A percentile compares a stretch with the other conserved stretches of the same genome.
These are phyloP conservation scores for Bombyx huttoni DNA, from an alignment of 2,888 invertebrate genomes.

Conservation along the genomic window DNA sequence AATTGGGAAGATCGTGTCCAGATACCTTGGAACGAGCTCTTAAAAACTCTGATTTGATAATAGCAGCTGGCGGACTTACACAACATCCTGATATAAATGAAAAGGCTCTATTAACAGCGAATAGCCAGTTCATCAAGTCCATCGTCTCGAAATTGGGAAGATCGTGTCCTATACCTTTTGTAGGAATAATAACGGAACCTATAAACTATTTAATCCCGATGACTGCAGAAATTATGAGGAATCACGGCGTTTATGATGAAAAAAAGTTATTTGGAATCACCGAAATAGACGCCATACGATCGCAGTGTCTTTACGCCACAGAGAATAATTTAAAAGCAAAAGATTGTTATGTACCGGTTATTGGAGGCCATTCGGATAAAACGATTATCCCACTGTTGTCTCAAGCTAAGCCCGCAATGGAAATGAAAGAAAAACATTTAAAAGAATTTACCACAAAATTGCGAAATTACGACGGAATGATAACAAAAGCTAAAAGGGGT, in stretches of 20 bases:
- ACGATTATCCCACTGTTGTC: constrained; percentile 86
- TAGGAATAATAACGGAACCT: constrained; percentile 58
- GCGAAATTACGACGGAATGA: constrained; percentile 75
- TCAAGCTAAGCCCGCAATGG: constrained; percentile 72
- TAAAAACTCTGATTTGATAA: constrained; percentile 74
- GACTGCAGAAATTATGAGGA: constrained; percentile 49
- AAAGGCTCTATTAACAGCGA: constrained; percentile 70
- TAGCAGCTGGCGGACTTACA: constrained; percentile 76
- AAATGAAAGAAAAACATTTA: constrained; percentile 49
- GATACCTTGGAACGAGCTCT: constrained; percentile 46
- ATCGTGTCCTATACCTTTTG: constrained; percentile 38
- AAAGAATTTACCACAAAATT: constrained; percentile 37
- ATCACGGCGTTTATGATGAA: constrained; percentile 68
- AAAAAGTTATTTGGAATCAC: constrained; percentile 81
- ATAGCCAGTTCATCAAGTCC: constrained; percentile 44
- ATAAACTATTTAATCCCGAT: constrained; percentile 56
- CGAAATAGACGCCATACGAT: constrained; percentile 78
- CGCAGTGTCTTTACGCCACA: constrained; percentile 82
- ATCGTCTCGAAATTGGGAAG: constrained; percentile 32
- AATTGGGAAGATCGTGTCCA: constrained; percentile 32
- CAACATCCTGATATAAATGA: constrained; percentile 73
- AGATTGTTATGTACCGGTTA: constrained; percentile 79
- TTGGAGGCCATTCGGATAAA: constrained; percentile 82
- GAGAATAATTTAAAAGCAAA: constrained; percentile 75
- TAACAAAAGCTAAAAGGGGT: constrained; percentile 76